These are phyloP conservation scores for Phoxinus dragarum DNA, from an alignment of 2,797 vertebrate species.

Conservation along the genomic window DNA sequence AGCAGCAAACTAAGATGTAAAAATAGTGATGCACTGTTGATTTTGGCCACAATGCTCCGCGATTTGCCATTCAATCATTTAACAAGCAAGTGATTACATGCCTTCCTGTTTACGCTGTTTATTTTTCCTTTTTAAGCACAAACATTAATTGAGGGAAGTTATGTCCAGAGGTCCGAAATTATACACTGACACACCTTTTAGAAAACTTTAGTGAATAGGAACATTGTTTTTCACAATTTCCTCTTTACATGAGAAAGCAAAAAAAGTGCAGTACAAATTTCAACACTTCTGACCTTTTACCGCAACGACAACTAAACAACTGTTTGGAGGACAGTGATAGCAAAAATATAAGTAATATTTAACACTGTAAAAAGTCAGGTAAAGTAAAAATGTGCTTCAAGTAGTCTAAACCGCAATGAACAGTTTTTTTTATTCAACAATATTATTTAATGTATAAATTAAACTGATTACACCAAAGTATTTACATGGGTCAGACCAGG, in stretches of 20 bases:
- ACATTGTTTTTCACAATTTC: conserved; percentile 37
- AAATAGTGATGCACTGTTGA: not conserved
- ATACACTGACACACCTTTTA: not conserved
- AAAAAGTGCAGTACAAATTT: conserved; percentile 27
- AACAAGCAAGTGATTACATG: not conserved
- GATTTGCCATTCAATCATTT: not conserved
- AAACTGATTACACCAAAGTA: not conserved
- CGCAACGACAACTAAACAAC: conserved; percentile 6
- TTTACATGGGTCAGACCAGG: not conserved
- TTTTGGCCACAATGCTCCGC: not conserved
- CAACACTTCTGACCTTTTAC: conserved; percentile 35
- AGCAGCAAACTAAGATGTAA: not conserved
- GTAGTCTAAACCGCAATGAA: not conserved
- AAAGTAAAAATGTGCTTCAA: not conserved
- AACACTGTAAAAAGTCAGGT: not conserved
- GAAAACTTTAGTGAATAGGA: conserved; percentile 27
- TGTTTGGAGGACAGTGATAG: not conserved
- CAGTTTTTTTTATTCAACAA: not conserved
- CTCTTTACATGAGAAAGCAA: conserved; percentile 11
- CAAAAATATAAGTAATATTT: not conserved
- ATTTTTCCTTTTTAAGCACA: not conserved
- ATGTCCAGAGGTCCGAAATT: not conserved
- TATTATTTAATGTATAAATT: not conserved
- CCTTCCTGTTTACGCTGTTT: not conserved
- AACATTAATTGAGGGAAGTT: not conserved